These are phyloP conservation scores for Platalea minor DNA, from an alignment of 2,797 vertebrate species.

Conservation along the genomic window DNA sequence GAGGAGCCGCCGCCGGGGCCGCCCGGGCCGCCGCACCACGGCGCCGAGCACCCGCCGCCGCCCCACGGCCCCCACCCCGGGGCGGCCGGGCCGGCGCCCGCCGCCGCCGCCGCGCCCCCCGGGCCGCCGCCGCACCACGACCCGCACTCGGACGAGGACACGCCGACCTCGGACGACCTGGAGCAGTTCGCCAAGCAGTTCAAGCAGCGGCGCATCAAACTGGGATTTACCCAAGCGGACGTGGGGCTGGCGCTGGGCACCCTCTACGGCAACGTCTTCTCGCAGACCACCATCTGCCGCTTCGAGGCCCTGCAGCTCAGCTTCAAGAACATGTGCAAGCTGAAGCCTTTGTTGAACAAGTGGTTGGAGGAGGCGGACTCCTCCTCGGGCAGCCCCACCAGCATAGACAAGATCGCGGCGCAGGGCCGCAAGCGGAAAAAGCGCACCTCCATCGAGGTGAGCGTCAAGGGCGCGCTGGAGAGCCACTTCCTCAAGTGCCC, in stretches of 20 bases:
- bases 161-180: slow-evolving; percentile 97
- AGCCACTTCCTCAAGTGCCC: slow-evolving; percentile 99
- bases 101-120: slow-evolving; percentile 63
- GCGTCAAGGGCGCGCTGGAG: slow-evolving; percentile 98
- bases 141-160: slow-evolving; percentile 95
- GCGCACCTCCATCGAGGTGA: slow-evolving; percentile 98
- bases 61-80: slow-evolving; percentile 83
- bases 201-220: slow-evolving; percentile 95
- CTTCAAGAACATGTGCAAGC: slow-evolving; percentile 97
- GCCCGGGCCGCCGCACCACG: slow-evolving; percentile 70
- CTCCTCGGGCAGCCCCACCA: slow-evolving; percentile 94
- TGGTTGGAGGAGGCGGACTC: slow-evolving; percentile 99
- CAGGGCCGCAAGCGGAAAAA: slow-evolving; percentile 98
- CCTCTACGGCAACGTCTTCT: slow-evolving; percentile 78
- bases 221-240: slow-evolving; percentile 97
- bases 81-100: slow-evolving; percentile 80
- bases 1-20: slow-evolving; percentile 84
- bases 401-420: slow-evolving; percentile 98
- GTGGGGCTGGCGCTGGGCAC: slow-evolving; percentile 90
- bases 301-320: slow-evolving; percentile 94
- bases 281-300: slow-evolving; percentile 94
- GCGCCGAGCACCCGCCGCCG: slow-evolving; percentile 75
- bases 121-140: slow-evolving; percentile 75
- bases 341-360: slow-evolving; percentile 98
- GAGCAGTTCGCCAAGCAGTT: slow-evolving; percentile 99